Base-by-base conservation (phyloP, 1,140 invertebrate species). In the Dendrolimus kikuchii region DNA sequence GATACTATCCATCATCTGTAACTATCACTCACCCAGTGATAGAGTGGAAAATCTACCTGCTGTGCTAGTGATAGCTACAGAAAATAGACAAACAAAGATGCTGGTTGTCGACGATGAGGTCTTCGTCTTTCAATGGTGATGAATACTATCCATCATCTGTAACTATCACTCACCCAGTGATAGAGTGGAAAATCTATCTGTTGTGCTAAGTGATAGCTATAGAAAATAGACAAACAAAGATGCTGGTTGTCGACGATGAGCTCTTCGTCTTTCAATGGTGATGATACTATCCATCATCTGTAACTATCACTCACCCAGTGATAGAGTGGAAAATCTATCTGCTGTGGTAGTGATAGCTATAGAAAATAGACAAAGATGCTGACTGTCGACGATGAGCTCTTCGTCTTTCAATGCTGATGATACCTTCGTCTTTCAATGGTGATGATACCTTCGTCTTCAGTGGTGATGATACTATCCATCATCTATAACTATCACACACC, bases 291-390 rank as follows among this genome's bases (percentile, higher is more conserved):
- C 46, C 7, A 7, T 6, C 10, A 40, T 5, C 8, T 9, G 7
- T 10, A 43, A 9, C 50, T 45, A 63, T 68, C 58, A 69, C 37
- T 45, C 50, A 59, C 66, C 66, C 67, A 77, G 74, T 74, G 71
- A 74, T 63, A 72, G 52, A 66, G 47, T 62, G 7, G 39, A 3
- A n/a, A 50, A 64, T 59, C 57, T 64, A 53, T 59, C 53, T 52
- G 58, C 62, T 64, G 56, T 50, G 49, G 23, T 44, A 57, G 36
- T 59, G 62, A 65, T 38, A 53, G 51, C 55, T 46, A 23, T 41
- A 38, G 50, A 44, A 45, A 36, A 48, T 23, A 23, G 3, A 23
- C 23, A 23, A 23, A 23, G 23, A 23, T 23, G 3, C 3, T 23
- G 1, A 23, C 23, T 2, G 23, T 23, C 23, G 23, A 23, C 3